Conservation (phyloP, 2,888 invertebrate species). For the Portevinia maculata region DNA sequence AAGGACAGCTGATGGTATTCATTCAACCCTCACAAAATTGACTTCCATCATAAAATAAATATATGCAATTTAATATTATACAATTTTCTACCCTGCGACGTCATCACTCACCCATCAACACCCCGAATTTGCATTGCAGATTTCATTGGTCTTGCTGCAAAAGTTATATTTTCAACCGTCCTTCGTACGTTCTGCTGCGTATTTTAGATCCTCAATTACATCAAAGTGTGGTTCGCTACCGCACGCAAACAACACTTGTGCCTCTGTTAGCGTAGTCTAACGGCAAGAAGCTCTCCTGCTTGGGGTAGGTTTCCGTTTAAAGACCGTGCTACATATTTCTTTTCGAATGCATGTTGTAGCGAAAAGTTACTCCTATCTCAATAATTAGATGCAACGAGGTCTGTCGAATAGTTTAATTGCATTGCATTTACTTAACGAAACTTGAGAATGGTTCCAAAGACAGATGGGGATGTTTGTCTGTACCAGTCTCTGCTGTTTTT, state of each 20-base stretch:
- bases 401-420: constrained; percentile 71
- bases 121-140: constrained; percentile 65
- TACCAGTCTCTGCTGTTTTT: constrained; percentile 36
- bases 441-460: not conserved
- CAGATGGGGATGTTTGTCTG: constrained; percentile 32
- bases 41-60: constrained; percentile 59
- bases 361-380: constrained; percentile 48
- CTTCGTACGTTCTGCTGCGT: constrained; percentile 14
- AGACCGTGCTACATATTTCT: constrained; percentile 33
- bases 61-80: constrained; percentile 63
- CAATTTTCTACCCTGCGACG: constrained; percentile 48
- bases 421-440: constrained; percentile 41
- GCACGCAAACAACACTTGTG: constrained; percentile 61
- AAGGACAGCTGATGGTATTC: no score
- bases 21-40: constrained; percentile 45
- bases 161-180: constrained; percentile 55
- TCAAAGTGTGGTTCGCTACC: constrained; percentile 49
- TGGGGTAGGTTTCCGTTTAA: constrained; percentile 7
- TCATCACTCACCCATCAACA: constrained; percentile 62
- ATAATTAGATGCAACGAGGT: constrained; percentile 67
- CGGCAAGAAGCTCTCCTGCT: constrained; percentile 21
- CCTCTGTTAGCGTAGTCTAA: constrained; percentile 7
- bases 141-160: constrained; percentile 37
- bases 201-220: not conserved
- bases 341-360: constrained; percentile 21